phyloP scores from a whole-genome alignment of 2,797 vertebrate species.

The Centroberyx gerrardi region DNA sequence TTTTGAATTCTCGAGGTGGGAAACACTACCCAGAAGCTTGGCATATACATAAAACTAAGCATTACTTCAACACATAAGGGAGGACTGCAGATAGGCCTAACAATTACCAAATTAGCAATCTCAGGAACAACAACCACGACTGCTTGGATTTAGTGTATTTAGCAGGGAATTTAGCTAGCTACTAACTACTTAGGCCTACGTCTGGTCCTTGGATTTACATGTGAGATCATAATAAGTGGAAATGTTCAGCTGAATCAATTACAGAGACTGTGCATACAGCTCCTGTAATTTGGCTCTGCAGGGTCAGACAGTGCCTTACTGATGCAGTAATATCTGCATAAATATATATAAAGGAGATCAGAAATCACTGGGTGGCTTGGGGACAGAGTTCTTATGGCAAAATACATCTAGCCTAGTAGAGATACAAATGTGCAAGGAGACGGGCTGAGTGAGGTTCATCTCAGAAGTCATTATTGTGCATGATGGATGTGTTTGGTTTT shows the following conservation, averaged over 20 bases:
- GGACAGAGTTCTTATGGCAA: background rate
- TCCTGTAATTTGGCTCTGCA: conserved; percentile 36
- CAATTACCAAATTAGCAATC: too few relatives aligned
- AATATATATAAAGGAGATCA: conserved; percentile 51
- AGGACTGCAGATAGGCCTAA: too few relatives aligned
- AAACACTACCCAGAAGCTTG: too few relatives aligned
- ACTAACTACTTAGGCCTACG: background rate
- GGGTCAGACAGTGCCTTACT: conserved; percentile 41
- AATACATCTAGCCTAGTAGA: conserved; percentile 42
- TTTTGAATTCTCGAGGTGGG: too few relatives aligned
- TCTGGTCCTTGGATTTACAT: conserved; percentile 44
- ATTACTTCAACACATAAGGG: too few relatives aligned
- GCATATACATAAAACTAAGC: too few relatives aligned
- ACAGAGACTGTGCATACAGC: conserved; percentile 8
- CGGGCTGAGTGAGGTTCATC: background rate
- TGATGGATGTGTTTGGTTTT: background rate
- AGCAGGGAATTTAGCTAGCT: too few relatives aligned
- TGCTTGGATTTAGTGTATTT: too few relatives aligned
- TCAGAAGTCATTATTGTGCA: background rate
- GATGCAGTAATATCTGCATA: conserved; percentile 47
- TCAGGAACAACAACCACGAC: too few relatives aligned
- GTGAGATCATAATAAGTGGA: conserved; percentile 47
- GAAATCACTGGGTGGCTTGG: background rate
- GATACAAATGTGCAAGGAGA: background rate
- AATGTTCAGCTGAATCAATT: conserved; percentile 36